Evolutionary conservation across 2,113 vertebrate species (phyloP), one percentile per base, ranked within the genome.

Genomic region (Notothenia coriiceps): DNA sequence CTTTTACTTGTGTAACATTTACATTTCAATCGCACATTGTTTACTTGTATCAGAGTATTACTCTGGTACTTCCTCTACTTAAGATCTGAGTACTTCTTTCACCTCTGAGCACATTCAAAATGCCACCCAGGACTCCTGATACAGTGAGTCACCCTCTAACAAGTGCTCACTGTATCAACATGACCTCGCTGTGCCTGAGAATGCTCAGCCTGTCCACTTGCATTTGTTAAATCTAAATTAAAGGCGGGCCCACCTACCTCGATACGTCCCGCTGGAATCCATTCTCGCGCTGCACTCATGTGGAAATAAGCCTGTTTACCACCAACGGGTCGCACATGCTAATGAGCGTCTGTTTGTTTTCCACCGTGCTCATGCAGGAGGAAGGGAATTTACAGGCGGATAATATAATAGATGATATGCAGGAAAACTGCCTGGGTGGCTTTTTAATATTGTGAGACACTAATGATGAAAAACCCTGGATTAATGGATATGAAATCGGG

Each of bases 291-390:
- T 73, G 89, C 92, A 89, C 91, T 94, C 92, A 89, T 93, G 92
- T 91, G 88, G 92, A 95, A 95, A 90, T 91, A 92, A 95, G 83
- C 70, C 79, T 91, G 89, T 94, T 93, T 92, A 93, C 92, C 91
- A 94, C 89, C 92, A 88, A 88, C 74, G 75, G 91, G 90, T 92
- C 92, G 88, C 88, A 93, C 92, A 94, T 94, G 93, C 90, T 95
- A 95, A 95, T 94, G 93, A 94, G 90, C 76, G 80, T 88, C 93
- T 92, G 90, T 94, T 93, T 94, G 92, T 94, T 94, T 94, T 92
- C 89, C 83, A 83, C 78, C 79, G 85, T 90, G 91, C 83, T 91
- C 91, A 91, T 87, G 85, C 74, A 83, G 87, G 88, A 92, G 87
- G 86, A 93, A 93, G 86, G 87, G 92, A 91, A 93, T 93, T 88